Conservation (phyloP, 2,113 vertebrate species). For the Otocyon megalotis region DNA sequence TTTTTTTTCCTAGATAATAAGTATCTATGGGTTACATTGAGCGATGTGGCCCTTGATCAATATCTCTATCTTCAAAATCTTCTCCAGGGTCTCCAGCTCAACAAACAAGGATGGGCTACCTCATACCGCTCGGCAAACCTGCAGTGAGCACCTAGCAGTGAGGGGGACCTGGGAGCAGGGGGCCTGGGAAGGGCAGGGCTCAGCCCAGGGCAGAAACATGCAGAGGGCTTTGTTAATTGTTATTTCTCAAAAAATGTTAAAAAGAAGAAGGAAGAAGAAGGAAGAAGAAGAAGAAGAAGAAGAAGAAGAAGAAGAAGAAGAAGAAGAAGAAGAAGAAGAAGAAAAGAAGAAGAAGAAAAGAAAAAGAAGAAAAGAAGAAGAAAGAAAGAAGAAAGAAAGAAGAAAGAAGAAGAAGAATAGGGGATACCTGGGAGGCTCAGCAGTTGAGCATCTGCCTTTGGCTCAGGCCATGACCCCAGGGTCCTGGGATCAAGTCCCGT, state of each 20-base stretch:
- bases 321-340: too few relatives aligned
- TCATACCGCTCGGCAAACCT: rapidly evolving
- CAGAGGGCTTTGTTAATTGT: too few relatives aligned
- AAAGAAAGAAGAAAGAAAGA: too few relatives aligned
- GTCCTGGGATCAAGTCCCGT: too few relatives aligned
- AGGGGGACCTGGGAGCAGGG: neutral
- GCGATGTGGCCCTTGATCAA: neutral
- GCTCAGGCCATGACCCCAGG: too few relatives aligned
- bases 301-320: too few relatives aligned
- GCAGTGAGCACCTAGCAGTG: rapidly evolving
- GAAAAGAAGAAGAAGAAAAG: too few relatives aligned
- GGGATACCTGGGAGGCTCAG: too few relatives aligned
- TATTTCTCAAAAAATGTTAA: neutral
- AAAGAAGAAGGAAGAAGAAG: too few relatives aligned
- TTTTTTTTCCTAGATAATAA: neutral
- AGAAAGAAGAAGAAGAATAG: too few relatives aligned
- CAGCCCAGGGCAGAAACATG: rapidly evolving
- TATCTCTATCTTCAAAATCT: neutral
- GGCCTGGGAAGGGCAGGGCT: rapidly evolving
- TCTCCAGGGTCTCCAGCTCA: neutral
- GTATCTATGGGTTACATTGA: rapidly evolving
- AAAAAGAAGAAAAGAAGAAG: neutral
- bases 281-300: too few relatives aligned
- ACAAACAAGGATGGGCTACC: neutral
- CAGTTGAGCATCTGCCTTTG: too few relatives aligned